Percentiles rank a stretch among this genome's conserved stretches.
Evolutionary conservation across 2,888 invertebrate species (phyloP).

Genomic region (Chorisops tibialis): DNA sequence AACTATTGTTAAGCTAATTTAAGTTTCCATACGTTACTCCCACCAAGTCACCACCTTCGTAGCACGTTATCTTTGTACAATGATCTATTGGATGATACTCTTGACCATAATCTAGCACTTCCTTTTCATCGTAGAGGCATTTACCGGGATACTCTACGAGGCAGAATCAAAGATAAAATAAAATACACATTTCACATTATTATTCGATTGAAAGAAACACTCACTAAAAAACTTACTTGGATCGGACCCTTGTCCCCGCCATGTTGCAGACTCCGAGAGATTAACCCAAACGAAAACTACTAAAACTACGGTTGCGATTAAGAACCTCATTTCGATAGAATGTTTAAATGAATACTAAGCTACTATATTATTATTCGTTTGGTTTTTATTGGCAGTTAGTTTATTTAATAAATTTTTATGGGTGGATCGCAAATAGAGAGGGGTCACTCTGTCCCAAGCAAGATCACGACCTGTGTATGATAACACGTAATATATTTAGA

Average conservation of each 20-base stretch:
- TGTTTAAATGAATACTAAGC: constrained; percentile 11
- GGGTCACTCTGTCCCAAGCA: too few relatives aligned
- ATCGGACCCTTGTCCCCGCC: constrained; percentile 8
- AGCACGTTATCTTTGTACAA: constrained; percentile 9
- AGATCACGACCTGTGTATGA: too few relatives aligned
- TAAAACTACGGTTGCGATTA: neutral
- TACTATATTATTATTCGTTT: too few relatives aligned
- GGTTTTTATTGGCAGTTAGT: too few relatives aligned
- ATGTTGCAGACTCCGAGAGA: neutral
- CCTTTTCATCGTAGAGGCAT: neutral
- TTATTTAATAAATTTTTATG: too few relatives aligned
- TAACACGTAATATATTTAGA: too few relatives aligned
- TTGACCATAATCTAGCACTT: neutral
- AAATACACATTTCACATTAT: neutral
- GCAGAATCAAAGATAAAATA: neutral
- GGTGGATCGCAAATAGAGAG: too few relatives aligned
- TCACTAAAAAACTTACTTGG: neutral
- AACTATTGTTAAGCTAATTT: neutral
- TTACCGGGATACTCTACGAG: constrained; percentile 7
- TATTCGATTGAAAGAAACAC: neutral
- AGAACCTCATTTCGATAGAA: constrained; percentile 10
- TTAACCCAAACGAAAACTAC: neutral
- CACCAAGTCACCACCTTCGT: neutral
- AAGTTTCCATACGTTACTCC: neutral
- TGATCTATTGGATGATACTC: constrained; percentile 14